These are phyloP conservation scores for Antennarius striatus DNA, from an alignment of 2,113 vertebrate genomes.

Conservation along the genomic window DNA sequence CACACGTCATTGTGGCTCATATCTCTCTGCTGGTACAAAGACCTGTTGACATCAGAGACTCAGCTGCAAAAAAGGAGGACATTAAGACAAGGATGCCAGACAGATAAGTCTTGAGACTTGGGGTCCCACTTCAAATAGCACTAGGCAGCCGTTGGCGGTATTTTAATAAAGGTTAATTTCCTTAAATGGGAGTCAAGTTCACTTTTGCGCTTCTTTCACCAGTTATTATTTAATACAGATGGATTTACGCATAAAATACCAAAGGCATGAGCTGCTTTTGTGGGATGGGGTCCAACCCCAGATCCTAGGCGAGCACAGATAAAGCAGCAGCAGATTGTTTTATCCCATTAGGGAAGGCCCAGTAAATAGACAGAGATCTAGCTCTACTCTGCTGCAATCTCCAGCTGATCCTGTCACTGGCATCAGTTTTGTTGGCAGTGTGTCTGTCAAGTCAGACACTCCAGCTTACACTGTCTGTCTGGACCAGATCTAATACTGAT, in stretches of 20 bases:
- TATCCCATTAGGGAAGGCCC: constrained; percentile 71
- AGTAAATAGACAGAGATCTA: constrained; percentile 63
- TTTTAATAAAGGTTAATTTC: background rate
- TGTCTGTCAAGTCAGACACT: constrained; percentile 49
- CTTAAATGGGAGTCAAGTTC: background rate
- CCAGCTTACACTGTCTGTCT: constrained; percentile 24
- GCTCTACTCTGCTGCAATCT: constrained; percentile 54
- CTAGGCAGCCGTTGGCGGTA: background rate
- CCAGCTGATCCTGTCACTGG: constrained; percentile 61
- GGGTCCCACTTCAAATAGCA: background rate
- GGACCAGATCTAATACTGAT: background rate
- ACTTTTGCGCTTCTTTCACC: background rate
- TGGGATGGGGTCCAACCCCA: constrained; percentile 41
- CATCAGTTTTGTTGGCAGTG: constrained; percentile 41
- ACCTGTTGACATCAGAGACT: constrained; percentile 58
- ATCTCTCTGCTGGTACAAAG: constrained; percentile 52
- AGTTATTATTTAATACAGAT: constrained; percentile 18
- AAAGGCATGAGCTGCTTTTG: constrained; percentile 54
- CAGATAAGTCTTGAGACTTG: background rate
- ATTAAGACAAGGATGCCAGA: constrained; percentile 5
- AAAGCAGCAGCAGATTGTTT: constrained; percentile 70
- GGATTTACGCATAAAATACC: constrained; percentile 21
- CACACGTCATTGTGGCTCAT: constrained; percentile 49
- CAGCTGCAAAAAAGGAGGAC: constrained; percentile 30
- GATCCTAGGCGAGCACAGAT: constrained; percentile 59